Conservation (phyloP, 2,113 vertebrate species). For the Capreolus pygargus region DNA sequence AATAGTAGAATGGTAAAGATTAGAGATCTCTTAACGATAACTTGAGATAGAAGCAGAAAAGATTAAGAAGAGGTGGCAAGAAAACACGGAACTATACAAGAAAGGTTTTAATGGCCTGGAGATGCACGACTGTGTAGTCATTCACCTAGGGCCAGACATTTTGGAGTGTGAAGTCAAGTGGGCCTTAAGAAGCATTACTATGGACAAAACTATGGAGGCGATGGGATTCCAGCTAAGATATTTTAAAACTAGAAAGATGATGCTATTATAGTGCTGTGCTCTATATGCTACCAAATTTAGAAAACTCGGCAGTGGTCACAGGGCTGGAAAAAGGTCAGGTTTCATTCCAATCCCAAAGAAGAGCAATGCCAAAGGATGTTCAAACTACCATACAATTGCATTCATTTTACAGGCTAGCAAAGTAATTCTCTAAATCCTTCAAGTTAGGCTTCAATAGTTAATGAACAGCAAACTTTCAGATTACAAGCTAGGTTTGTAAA, state of each 20-base stretch:
- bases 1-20: neutral
- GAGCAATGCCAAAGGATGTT: neutral
- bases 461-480: neutral
- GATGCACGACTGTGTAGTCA: fast-evolving
- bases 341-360: neutral
- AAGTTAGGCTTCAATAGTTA: neutral
- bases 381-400: neutral
- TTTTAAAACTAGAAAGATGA: neutral
- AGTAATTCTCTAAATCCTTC: neutral
- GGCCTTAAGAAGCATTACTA: neutral
- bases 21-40: neutral
- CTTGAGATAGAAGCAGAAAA: neutral
- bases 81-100: neutral
- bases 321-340: neutral
- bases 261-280: neutral
- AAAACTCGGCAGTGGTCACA: neutral
- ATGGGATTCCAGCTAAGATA: neutral
- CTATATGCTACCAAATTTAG: neutral
- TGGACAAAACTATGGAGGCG: neutral
- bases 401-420: neutral
- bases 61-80: neutral
- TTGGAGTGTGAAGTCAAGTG: neutral
- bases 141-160: neutral
- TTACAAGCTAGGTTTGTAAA: neutral
- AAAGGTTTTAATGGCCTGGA: neutral